phyloP scores from a whole-genome alignment of 2,888 invertebrate species.

The Cosmorhoe ocellata region DNA sequence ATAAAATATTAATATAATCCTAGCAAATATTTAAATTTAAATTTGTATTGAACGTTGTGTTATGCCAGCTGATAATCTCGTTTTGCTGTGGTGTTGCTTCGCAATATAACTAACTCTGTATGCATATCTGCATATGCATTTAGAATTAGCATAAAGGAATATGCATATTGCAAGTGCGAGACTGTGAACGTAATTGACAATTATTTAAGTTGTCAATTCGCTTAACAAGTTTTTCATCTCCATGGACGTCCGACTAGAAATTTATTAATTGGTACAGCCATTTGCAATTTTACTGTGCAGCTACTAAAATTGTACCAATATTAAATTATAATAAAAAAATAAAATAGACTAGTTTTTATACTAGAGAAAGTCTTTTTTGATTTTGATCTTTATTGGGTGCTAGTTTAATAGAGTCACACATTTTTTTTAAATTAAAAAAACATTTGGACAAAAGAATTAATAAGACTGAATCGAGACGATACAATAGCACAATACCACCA shows the following conservation, averaged over 20 bases:
- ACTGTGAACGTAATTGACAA: slow-evolving; percentile 40
- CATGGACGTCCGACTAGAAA: slow-evolving; percentile 15
- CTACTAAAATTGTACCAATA: not conserved
- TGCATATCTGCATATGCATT: slow-evolving; percentile 35
- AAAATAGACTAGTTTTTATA: not conserved
- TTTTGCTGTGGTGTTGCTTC: not conserved
- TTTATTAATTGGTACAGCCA: slow-evolving; percentile 21
- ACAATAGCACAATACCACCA: slow-evolving; percentile 36
- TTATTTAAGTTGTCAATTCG: slow-evolving; percentile 30
- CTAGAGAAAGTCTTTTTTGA: slow-evolving; percentile 1
- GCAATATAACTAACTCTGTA: slow-evolving; percentile 5
- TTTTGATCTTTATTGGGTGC: slow-evolving; percentile 11
- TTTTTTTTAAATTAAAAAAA: slow-evolving; percentile 24
- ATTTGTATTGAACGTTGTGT: too few species aligned
- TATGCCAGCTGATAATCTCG: not conserved
- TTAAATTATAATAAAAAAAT: slow-evolving; percentile 9
- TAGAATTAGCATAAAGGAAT: slow-evolving; percentile 70
- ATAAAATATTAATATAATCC: too few species aligned
- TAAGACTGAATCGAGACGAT: slow-evolving; percentile 27
- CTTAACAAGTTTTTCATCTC: slow-evolving; percentile 29
- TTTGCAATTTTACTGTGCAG: slow-evolving; percentile 15
- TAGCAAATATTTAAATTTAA: too few species aligned
- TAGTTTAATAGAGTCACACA: slow-evolving; percentile 16
- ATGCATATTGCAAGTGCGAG: slow-evolving; percentile 42
- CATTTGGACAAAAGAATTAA: slow-evolving; percentile 33